phyloP scores from a whole-genome alignment of 2,797 vertebrate species.

The Discoglossus pictus region DNA sequence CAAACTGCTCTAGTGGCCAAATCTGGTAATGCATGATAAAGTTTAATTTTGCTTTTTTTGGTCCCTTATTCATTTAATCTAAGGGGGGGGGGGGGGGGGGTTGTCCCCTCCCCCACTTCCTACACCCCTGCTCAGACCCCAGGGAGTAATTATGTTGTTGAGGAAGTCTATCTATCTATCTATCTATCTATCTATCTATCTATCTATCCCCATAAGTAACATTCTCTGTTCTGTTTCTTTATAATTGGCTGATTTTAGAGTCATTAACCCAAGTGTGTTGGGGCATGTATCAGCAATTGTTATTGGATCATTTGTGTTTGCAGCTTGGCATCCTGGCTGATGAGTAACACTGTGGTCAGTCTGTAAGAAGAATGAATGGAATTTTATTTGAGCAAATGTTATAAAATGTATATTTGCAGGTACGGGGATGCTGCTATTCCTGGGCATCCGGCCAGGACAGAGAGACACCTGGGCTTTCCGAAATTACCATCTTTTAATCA shows the following conservation, averaged over 20 bases:
- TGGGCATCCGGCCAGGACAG: slow-evolving; percentile 43
- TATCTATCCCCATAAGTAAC: no score
- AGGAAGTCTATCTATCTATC: no score
- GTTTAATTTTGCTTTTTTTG: no score
- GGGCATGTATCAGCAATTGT: slow-evolving; percentile 25
- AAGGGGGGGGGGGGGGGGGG: no score
- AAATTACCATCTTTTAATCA: slow-evolving; percentile 50
- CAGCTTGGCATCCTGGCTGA: slow-evolving; percentile 39
- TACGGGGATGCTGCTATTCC: slow-evolving; percentile 53
- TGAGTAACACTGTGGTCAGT: slow-evolving; percentile 53
- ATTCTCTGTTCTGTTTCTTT: slow-evolving; percentile 1
- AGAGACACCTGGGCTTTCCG: slow-evolving; percentile 32
- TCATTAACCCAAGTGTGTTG: slow-evolving; percentile 14
- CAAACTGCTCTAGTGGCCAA: no score
- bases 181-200: no score
- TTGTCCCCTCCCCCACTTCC: no score
- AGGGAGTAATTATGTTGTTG: no score
- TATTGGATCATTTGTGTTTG: slow-evolving; percentile 40
- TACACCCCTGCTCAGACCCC: no score
- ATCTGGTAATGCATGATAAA: no score
- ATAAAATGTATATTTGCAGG: slow-evolving; percentile 44
- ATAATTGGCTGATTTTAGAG: slow-evolving; percentile 14
- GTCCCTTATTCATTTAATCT: no score
- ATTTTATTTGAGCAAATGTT: slow-evolving; percentile 32
- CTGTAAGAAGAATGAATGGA: slow-evolving; percentile 46